Conservation (phyloP, 2,797 vertebrate genomes). For the Philypnodon macrostomus region DNA sequence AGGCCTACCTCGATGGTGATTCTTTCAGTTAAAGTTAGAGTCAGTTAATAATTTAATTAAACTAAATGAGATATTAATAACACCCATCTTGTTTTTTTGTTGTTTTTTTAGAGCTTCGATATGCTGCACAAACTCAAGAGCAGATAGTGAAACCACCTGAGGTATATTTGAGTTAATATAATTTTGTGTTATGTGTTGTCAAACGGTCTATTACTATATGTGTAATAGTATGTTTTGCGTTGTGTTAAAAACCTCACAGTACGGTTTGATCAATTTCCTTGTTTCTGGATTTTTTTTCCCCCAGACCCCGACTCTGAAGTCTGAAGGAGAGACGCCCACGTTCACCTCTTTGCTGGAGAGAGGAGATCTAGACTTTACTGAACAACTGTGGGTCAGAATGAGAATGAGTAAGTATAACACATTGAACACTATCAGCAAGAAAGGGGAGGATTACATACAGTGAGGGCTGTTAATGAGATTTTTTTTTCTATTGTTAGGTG, state of each 20-base stretch:
- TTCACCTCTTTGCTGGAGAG: slow-evolving; percentile 80
- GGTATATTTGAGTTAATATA: slow-evolving; percentile 62
- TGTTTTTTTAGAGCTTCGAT: slow-evolving; percentile 81
- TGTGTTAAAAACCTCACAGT: background rate
- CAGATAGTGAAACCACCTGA: slow-evolving; percentile 65
- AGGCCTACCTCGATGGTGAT: slow-evolving; percentile 85
- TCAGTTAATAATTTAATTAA: background rate
- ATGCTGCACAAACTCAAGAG: slow-evolving; percentile 70
- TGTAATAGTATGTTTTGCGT: no score
- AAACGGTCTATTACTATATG: no score
- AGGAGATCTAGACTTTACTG: slow-evolving; percentile 91
- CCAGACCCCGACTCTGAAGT: slow-evolving; percentile 67
- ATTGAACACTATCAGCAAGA: no score
- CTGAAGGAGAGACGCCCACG: slow-evolving; percentile 73
- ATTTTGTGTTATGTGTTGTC: no score
- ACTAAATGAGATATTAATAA: background rate
- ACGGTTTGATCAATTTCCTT: no score
- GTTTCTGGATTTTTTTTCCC: slow-evolving; percentile 1
- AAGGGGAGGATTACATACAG: no score
- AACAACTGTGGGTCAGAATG: slow-evolving; percentile 92
- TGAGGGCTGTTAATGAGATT: no score
- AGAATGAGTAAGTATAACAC: slow-evolving; percentile 88
- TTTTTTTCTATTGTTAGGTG: slow-evolving; percentile 72
- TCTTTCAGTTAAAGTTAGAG: background rate
- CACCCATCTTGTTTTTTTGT: background rate